phyloP scores from a whole-genome alignment of 2,888 invertebrate genomes.

The Nysson spinosus region DNA sequence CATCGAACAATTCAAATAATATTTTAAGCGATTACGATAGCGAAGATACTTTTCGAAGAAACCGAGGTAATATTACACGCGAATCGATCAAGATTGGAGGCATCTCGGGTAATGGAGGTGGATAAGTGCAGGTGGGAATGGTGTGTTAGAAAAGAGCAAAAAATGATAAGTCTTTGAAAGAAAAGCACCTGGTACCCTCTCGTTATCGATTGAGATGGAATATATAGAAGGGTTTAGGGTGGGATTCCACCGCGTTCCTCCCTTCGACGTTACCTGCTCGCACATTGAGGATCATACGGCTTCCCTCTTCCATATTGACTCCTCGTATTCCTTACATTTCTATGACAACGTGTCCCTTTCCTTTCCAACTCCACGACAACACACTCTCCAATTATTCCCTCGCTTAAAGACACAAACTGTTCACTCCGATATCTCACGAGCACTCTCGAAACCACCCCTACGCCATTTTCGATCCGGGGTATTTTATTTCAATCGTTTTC shows the following conservation, averaged over 20 bases:
- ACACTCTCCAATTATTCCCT: no score
- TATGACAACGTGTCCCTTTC: constrained; percentile 37
- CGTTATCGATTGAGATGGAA: constrained; percentile 64
- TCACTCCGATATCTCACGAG: no score
- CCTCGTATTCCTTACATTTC: constrained; percentile 39
- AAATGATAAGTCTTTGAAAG: constrained; percentile 16
- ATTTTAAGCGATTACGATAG: no score
- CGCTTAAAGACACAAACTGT: no score
- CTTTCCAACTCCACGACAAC: constrained; percentile 5
- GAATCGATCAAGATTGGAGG: constrained; percentile 1
- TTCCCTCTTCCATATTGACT: constrained; percentile 53
- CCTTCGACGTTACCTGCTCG: constrained; percentile 35
- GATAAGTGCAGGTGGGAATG: neutral
- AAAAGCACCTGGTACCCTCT: constrained; percentile 47
- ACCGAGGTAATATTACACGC: neutral
- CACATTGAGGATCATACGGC: constrained; percentile 58
- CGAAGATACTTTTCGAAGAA: no score
- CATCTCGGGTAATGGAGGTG: neutral
- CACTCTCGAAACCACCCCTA: neutral
- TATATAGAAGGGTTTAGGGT: constrained; percentile 41
- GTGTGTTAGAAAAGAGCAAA: constrained; percentile 10
- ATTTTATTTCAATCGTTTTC: no score
- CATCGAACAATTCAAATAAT: no score
- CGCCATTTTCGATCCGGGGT: no score
- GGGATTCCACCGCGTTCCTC: constrained; percentile 47